A percentile compares a stretch with the other conserved stretches of the same genome.
These are phyloP conservation scores for Coptodon rendalli DNA, from an alignment of 2,113 vertebrate species.

Conservation along the genomic window DNA sequence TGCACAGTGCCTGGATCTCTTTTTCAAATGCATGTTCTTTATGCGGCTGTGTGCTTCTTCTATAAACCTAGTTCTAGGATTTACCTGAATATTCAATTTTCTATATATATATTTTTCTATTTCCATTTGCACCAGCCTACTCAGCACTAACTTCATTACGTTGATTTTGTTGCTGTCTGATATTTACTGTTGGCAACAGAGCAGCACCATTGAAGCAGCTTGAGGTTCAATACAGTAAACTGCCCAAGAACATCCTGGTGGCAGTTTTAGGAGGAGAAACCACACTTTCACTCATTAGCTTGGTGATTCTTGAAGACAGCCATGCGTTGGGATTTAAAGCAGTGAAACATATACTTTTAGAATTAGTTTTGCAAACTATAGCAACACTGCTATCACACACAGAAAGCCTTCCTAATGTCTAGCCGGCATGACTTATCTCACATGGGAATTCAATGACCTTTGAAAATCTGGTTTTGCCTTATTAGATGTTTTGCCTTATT, in stretches of 20 bases:
- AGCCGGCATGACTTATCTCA: constrained; percentile 29
- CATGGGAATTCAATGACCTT: constrained; percentile 36
- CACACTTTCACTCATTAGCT: neutral
- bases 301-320: neutral
- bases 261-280: neutral
- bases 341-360: neutral
- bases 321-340: neutral
- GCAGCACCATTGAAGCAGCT: neutral
- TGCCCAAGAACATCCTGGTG: neutral
- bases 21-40: neutral
- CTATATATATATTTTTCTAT: neutral
- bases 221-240: neutral
- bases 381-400: neutral
- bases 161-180: neutral
- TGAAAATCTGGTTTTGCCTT: constrained; percentile 34
- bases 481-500: constrained; percentile 46
- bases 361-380: neutral
- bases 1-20: neutral
- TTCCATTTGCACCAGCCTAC: neutral
- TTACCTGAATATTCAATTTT: neutral
- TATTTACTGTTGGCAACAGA: neutral
- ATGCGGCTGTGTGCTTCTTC: neutral
- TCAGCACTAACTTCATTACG: neutral
- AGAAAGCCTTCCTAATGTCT: neutral
- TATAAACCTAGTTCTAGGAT: neutral